These are phyloP conservation scores for Elymnias hypermnestra DNA, from an alignment of 1,140 invertebrate species.

Conservation along the genomic window DNA sequence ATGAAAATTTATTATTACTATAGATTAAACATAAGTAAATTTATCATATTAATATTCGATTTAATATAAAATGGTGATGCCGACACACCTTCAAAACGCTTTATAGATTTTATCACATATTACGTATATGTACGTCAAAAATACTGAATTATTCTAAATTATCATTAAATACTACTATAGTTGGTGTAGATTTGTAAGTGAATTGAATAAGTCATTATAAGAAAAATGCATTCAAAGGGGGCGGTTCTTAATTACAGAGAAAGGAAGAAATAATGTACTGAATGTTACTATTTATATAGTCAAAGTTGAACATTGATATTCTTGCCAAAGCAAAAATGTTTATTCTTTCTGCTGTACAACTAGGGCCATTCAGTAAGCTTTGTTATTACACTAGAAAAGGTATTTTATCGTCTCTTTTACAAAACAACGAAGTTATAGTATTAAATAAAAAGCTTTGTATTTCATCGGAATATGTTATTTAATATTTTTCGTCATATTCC, in stretches of 20 bases:
- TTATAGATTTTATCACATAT: slow-evolving; percentile 56
- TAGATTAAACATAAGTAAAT: slow-evolving; percentile 1
- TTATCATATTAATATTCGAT: slow-evolving; percentile 8
- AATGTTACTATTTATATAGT: no score
- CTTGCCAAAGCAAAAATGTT: no score
- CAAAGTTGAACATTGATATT: no score
- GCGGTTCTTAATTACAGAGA: not conserved
- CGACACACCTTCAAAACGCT: slow-evolving; percentile 41
- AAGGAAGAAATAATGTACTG: not conserved
- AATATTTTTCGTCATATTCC: no score
- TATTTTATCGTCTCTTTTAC: no score
- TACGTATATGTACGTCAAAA: slow-evolving; percentile 36
- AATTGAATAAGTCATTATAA: slow-evolving; percentile 6
- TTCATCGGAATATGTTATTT: no score
- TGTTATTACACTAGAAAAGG: no score
- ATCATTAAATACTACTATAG: slow-evolving; percentile 40
- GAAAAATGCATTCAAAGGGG: no score
- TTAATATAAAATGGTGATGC: slow-evolving; percentile 5
- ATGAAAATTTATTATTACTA: not conserved
- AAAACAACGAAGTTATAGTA: no score
- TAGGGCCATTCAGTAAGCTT: no score
- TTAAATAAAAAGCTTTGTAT: no score
- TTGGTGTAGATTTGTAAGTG: not conserved
- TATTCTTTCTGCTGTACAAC: no score
- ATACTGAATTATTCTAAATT: slow-evolving; percentile 66